Conservation (phyloP, 2,113 vertebrate species). For the Caranx ignobilis region DNA sequence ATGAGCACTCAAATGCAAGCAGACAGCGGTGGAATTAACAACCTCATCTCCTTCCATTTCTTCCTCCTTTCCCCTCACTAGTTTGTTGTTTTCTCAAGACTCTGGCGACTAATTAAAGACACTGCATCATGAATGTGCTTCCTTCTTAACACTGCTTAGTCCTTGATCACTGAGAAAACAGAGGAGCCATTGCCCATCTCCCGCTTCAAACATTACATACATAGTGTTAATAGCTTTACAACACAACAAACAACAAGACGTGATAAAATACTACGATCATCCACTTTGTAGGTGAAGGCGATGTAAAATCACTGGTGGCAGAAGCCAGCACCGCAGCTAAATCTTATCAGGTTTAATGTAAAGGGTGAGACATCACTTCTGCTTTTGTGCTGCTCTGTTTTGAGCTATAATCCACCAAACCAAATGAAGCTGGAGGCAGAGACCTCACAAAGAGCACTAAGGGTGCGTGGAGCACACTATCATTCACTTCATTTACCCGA, state of each 20-base stretch:
- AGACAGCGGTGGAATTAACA: conserved; percentile 86
- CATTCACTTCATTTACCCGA: conserved; percentile 43
- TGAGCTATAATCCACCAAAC: not conserved
- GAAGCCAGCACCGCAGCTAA: not conserved
- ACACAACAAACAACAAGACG: not conserved
- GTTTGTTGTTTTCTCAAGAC: conserved; percentile 66
- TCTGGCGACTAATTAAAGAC: conserved; percentile 79
- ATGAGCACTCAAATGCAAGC: conserved; percentile 84
- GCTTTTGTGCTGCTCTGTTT: not conserved
- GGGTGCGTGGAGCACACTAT: conserved; percentile 18
- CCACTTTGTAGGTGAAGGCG: not conserved
- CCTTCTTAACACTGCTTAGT: conserved; percentile 45
- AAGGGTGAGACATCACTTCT: not conserved
- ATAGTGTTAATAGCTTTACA: conserved; percentile 2
- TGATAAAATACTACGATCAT: not conserved
- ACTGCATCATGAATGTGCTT: conserved; percentile 50
- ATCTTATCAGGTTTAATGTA: conserved; percentile 3
- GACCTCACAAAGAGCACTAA: conserved; percentile 41
- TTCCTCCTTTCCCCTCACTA: conserved; percentile 37
- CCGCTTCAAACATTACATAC: conserved; percentile 11
- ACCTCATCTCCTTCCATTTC: conserved; percentile 67
- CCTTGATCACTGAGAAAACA: conserved; percentile 51
- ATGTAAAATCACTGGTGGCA: not conserved
- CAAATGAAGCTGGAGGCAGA: conserved; percentile 28
- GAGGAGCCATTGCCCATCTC: conserved; percentile 14